phyloP scores from a whole-genome alignment of 2,113 vertebrate genomes.

The Pomatorhinus ruficollis region DNA sequence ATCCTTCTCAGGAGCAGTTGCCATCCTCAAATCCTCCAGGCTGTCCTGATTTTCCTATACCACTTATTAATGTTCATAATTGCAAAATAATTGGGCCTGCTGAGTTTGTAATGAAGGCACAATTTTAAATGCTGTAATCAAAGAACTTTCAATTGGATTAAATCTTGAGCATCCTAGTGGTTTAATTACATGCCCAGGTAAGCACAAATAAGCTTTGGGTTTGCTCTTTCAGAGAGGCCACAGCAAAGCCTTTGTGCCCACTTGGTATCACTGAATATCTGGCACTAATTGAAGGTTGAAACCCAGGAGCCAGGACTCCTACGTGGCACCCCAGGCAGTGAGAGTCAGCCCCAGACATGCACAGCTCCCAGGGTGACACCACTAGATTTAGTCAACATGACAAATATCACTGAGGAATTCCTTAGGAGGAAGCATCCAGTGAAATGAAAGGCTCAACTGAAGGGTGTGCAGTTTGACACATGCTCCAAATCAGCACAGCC shows the following conservation, averaged over 20 bases:
- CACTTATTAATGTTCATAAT: not conserved
- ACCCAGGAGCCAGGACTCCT: not conserved
- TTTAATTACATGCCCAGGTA: conserved; percentile 9
- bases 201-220: not conserved
- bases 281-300: not conserved
- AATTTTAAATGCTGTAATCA: conserved; percentile 18
- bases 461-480: not conserved
- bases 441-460: not conserved
- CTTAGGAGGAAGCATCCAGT: not conserved
- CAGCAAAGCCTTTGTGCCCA: not conserved
- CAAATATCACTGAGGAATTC: not conserved
- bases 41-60: not conserved
- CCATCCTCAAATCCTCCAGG: not conserved
- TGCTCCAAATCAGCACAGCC: not conserved
- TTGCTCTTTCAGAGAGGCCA: not conserved
- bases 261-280: not conserved
- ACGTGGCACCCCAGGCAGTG: not conserved
- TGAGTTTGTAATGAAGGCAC: not conserved
- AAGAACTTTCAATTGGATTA: conserved; percentile 28
- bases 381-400: not conserved
- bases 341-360: not conserved
- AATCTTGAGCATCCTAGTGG: not conserved
- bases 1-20: not conserved
- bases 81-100: conserved; percentile 13
- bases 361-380: not conserved